Conservation (phyloP, 2,888 invertebrate genomes). For the Sympetrum striolatum region DNA sequence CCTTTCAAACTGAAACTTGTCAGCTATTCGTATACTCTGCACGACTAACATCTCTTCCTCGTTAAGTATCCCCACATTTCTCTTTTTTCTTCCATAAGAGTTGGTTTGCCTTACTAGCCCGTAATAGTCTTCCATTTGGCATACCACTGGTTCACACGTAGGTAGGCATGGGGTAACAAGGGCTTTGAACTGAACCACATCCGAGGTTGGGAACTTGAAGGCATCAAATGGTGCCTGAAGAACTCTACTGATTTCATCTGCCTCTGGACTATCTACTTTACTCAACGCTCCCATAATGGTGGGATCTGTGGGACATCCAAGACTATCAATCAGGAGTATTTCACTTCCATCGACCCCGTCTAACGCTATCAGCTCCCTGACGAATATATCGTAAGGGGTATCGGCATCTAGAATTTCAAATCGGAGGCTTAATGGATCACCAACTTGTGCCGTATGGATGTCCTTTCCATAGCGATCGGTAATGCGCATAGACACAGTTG, state of each 20-base stretch:
- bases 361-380: slow-evolving; percentile 60
- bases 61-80: slow-evolving; percentile 47
- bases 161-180: slow-evolving; percentile 58
- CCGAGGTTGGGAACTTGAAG: slow-evolving; percentile 59
- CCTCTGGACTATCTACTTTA: slow-evolving; percentile 48
- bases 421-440: slow-evolving; percentile 59
- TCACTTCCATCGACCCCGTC: slow-evolving; percentile 59
- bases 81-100: slow-evolving; percentile 51
- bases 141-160: slow-evolving; percentile 55
- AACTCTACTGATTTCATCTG: slow-evolving; percentile 51
- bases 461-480: slow-evolving; percentile 58
- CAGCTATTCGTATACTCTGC: slow-evolving; percentile 54
- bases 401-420: slow-evolving; percentile 59
- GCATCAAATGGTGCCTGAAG: slow-evolving; percentile 59
- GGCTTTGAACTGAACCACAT: slow-evolving; percentile 58
- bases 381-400: slow-evolving; percentile 61
- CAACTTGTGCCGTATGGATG: slow-evolving; percentile 59
- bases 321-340: slow-evolving; percentile 59
- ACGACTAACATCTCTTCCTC: slow-evolving; percentile 52
- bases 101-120: slow-evolving; percentile 55
- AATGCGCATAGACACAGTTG: slow-evolving; percentile 61
- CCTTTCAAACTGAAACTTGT: slow-evolving; percentile 52
- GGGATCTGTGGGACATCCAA: slow-evolving; percentile 59
- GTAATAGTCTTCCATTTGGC: slow-evolving; percentile 55
- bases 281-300: slow-evolving; percentile 58